Percentiles rank a stretch among this genome's conserved stretches.
phyloP scores from a whole-genome alignment of 2,113 vertebrate genomes.

The Tonatia bakeri region DNA sequence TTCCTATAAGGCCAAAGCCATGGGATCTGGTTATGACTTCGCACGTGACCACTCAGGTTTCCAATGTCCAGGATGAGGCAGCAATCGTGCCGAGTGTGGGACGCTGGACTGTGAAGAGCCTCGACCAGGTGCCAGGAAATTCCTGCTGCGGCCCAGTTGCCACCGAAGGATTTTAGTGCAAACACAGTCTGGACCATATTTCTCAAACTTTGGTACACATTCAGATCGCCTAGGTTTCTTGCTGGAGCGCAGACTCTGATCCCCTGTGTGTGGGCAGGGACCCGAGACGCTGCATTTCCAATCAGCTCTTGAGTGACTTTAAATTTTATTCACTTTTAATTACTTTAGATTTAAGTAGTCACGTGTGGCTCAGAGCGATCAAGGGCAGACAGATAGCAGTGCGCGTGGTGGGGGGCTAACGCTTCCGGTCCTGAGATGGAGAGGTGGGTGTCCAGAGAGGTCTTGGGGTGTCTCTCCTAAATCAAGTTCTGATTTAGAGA shows the following conservation, averaged over 20 bases:
- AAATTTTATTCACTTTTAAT: not conserved
- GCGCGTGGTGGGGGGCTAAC: not conserved
- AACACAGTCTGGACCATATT: not conserved
- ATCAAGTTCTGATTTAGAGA: not conserved
- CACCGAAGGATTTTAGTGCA: not conserved
- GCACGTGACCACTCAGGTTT: not conserved
- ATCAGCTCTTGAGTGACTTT: not conserved
- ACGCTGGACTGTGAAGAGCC: too few species aligned
- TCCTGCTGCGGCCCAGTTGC: not conserved
- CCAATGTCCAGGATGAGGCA: not conserved
- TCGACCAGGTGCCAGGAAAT: not conserved
- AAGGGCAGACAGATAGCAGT: not conserved
- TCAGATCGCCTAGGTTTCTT: not conserved
- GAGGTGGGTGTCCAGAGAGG: not conserved
- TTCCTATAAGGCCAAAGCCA: not conserved
- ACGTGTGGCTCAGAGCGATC: not conserved
- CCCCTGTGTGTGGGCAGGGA: not conserved
- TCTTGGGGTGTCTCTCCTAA: not conserved
- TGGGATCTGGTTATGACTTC: not conserved
- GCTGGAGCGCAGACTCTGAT: not conserved
- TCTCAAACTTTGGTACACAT: rapidly evolving
- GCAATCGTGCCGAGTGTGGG: rapidly evolving
- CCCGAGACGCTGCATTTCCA: not conserved
- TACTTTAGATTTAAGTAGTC: not conserved
- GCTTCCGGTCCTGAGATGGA: not conserved